phyloP scores from a whole-genome alignment of 1,140 invertebrate genomes.

The Melipona quadrifasciata region DNA sequence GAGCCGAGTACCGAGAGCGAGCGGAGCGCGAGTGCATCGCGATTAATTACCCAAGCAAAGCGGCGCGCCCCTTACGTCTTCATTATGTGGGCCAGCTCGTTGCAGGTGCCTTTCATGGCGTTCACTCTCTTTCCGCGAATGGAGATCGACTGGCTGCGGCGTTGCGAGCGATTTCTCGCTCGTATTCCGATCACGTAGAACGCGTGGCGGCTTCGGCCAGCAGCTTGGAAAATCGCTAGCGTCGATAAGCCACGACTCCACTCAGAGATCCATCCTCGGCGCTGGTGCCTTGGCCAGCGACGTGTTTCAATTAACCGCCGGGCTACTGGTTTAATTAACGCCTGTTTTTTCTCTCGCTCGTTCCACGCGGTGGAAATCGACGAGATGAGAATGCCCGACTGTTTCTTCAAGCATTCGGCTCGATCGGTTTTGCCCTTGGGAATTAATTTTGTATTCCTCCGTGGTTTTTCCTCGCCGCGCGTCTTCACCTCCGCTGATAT shows the following conservation, averaged over 20 bases:
- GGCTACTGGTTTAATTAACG: conserved; percentile 41
- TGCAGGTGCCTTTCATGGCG: conserved; percentile 69
- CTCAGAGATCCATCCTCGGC: conserved; percentile 49
- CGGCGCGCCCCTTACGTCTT: conserved; percentile 68
- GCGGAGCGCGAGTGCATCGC: conserved; percentile 42
- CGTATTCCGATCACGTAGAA: conserved; percentile 69
- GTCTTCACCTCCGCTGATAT: not conserved
- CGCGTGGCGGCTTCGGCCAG: conserved; percentile 15
- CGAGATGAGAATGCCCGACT: not conserved
- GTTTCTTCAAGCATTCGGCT: not conserved
- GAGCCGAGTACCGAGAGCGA: conserved; percentile 14
- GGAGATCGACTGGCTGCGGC: conserved; percentile 59
- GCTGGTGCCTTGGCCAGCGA: not conserved
- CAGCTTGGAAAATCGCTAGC: conserved; percentile 67
- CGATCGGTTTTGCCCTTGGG: not conserved
- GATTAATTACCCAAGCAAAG: conserved; percentile 64
- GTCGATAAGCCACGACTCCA: conserved; percentile 63
- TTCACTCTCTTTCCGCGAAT: conserved; percentile 51
- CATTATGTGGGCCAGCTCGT: conserved; percentile 72
- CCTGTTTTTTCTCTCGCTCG: not conserved
- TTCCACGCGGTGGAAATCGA: conserved; percentile 10
- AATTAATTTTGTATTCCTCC: not conserved
- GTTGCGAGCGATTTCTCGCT: conserved; percentile 71
- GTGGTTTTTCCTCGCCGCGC: not conserved
- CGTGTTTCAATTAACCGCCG: conserved; percentile 34